These are phyloP conservation scores for Heteromyza rotundicornis DNA, from an alignment of 2,888 invertebrate genomes.

Conservation along the genomic window DNA sequence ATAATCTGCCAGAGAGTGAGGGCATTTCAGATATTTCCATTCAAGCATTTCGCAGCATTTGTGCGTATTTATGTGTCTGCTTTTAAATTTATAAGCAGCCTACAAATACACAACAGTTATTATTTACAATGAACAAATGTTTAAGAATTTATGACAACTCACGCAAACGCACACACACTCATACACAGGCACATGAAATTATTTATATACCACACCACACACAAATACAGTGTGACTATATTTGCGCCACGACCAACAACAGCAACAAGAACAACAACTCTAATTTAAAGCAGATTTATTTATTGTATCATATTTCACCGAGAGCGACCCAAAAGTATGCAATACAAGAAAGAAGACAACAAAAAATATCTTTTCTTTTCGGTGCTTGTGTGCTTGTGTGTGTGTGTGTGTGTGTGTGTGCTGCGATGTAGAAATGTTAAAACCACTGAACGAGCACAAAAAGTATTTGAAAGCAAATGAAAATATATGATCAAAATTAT, in stretches of 20 bases:
- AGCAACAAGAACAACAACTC: conserved; percentile 39
- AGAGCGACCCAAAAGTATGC: conserved; percentile 49
- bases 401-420: conserved; percentile 2
- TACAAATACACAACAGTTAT: not conserved
- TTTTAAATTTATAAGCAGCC: not conserved
- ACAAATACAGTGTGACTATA: not conserved
- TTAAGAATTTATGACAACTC: not conserved
- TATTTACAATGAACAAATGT: conserved; percentile 6
- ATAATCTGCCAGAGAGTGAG: too few relatives aligned
- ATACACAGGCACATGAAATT: not conserved
- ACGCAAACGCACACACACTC: not conserved
- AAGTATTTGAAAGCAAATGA: conserved; percentile 2
- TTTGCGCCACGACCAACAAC: not conserved
- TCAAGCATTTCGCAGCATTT: too few relatives aligned
- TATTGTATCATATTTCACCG: conserved; percentile 47
- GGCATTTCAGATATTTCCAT: too few relatives aligned
- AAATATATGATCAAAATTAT: conserved; percentile 7
- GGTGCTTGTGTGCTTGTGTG: not conserved
- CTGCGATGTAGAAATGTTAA: not conserved
- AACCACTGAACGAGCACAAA: not conserved
- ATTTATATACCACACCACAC: not conserved
- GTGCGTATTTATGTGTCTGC: not conserved
- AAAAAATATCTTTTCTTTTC: not conserved
- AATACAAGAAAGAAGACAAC: conserved; percentile 29
- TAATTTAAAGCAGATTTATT: conserved; percentile 55